Conservation (phyloP, 2,113 vertebrate genomes). For the Mesembrinibis cayennensis region DNA sequence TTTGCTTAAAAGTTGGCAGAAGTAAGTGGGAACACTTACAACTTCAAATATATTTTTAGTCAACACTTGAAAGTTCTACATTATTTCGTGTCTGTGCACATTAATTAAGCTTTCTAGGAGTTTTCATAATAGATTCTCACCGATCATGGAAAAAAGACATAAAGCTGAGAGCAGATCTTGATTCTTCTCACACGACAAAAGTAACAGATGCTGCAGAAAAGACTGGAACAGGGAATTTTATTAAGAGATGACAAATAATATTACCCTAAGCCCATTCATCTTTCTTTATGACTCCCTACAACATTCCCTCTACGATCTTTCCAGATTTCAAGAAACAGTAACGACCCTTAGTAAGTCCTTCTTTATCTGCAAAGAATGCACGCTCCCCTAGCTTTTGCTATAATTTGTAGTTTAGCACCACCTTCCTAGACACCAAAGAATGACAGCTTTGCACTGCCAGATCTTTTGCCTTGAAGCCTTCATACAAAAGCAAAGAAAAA, state of each 20-base stretch:
- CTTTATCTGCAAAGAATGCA: not conserved
- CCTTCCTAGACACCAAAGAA: constrained; percentile 82
- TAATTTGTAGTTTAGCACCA: constrained; percentile 85
- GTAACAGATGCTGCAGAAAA: not conserved
- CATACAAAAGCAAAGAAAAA: not conserved
- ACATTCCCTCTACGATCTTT: not conserved
- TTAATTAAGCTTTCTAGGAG: not conserved
- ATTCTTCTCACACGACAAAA: not conserved
- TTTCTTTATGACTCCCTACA: not conserved
- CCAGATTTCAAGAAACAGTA: not conserved
- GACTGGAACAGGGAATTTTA: not conserved
- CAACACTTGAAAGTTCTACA: not conserved
- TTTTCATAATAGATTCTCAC: not conserved
- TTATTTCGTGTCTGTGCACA: fast-evolving
- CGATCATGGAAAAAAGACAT: not conserved
- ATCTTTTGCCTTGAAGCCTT: constrained; percentile 75
- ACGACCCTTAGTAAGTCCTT: not conserved
- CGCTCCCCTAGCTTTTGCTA: constrained; percentile 74
- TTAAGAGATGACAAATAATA: not conserved
- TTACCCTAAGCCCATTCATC: not conserved
- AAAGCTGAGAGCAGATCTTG: not conserved
- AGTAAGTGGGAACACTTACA: not conserved
- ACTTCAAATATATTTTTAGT: not conserved
- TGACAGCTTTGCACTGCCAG: constrained; percentile 78
- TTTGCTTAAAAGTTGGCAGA: not conserved